Evolutionary conservation across 2,113 vertebrate species (phyloP).

Genomic region (Thamnaconus septentrionalis): DNA sequence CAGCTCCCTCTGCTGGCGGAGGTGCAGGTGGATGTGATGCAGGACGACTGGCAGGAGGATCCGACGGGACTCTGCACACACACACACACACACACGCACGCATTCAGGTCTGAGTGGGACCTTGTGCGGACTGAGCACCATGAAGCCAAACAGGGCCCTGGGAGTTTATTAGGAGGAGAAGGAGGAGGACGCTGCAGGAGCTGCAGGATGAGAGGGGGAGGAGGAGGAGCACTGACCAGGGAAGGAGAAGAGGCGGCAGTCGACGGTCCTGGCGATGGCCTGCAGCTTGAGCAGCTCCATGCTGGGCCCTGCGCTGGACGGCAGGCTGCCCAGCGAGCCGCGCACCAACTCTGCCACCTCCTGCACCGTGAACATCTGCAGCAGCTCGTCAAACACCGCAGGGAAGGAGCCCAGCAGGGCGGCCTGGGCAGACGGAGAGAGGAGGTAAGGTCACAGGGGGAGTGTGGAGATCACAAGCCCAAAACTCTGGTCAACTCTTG

Average conservation of each 20-base stretch:
- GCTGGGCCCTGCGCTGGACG: slow-evolving; percentile 92
- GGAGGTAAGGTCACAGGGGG: neutral
- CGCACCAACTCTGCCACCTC: slow-evolving; percentile 96
- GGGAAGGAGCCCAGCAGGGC: slow-evolving; percentile 95
- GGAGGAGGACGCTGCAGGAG: neutral
- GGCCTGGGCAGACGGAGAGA: slow-evolving; percentile 74
- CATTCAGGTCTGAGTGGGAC: neutral
- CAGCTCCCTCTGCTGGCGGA: slow-evolving; percentile 96
- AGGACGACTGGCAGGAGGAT: slow-evolving; percentile 95
- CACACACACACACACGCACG: slow-evolving; percentile 1
- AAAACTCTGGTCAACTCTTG: too few relatives aligned
- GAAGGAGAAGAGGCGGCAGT: slow-evolving; percentile 95
- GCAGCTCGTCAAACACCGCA: slow-evolving; percentile 93
- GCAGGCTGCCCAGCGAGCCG: slow-evolving; percentile 94
- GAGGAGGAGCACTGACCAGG: slow-evolving; percentile 75
- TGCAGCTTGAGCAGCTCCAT: slow-evolving; percentile 97
- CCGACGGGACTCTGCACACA: slow-evolving; percentile 87
- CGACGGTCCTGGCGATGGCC: slow-evolving; percentile 93
- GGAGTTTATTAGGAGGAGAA: neutral
- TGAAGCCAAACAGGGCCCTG: neutral
- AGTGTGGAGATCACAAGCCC: neutral
- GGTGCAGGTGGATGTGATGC: slow-evolving; percentile 96
- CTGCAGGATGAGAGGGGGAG: neutral
- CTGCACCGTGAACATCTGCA: slow-evolving; percentile 97
- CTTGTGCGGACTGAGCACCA: neutral